Evolutionary conservation across 2,113 vertebrate species (phyloP), one percentile per base, ranked within the genome.

Genomic region (Pteropus alecto): DNA sequence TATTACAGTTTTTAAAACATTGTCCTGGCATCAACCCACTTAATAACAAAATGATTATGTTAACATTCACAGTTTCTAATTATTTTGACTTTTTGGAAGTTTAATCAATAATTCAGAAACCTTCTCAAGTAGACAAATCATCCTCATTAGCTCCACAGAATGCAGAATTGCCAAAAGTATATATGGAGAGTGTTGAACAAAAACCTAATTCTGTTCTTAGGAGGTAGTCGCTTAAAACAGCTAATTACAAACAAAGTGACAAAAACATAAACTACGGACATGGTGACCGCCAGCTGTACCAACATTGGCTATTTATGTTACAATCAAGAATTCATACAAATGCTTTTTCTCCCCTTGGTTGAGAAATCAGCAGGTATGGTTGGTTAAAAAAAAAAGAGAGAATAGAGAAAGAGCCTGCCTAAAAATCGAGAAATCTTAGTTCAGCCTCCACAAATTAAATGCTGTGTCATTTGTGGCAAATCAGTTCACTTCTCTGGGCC

Each of bases 281-380:
- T 74, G 73, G n/a, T 93, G 87, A 88, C 67, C 73, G 46, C 90
- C 96, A 97, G 93, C 88, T 96, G 81, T 88, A 58, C 90, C 81
- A 96, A 95, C 93, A 93, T 4, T 35, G 48, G 3, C 35, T 97
- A 51, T 96, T 96, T 96, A 95, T 95, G n/a, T 91, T 95, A 73
- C 77, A 93, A 88, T 46, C 48, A 95, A 95, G 46, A n/a, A 93
- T 93, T 95, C 73, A 58, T 82, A 63, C 84, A 95, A 81, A 93
- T 77, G n/a, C 41, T 73, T 90, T 87, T 22, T n/a, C 38, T 60
- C 14, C 22, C 7, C 35, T 67, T 74, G 60, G 15, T 89, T 85
- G 93, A 93, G 33, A 63, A 95, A 90, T 91, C 33, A 77, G 14
- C 35, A 90, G 38, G 11, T 56, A 43, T 60, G 16, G 19, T 89